Base-by-base conservation (phyloP, 2,113 vertebrate genomes). In the Poicephalus meyeri region DNA sequence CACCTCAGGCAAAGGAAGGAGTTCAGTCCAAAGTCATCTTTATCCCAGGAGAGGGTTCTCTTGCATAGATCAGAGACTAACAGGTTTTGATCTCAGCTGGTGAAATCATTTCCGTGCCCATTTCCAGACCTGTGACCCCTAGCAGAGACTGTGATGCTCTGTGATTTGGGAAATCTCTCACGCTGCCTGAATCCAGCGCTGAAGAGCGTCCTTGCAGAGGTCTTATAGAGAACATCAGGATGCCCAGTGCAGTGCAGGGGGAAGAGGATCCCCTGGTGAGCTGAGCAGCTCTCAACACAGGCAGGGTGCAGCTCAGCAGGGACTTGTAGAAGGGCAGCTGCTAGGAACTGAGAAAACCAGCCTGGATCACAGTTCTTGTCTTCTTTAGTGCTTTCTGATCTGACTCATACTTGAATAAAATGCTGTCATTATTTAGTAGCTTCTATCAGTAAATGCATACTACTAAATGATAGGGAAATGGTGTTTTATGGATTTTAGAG, bases 241-340 rank as follows among this genome's bases (percentile, higher is more conserved):
- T 49, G 9, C 14, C n/a, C 46, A 3, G 14, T 3, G n/a, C 18
- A 44, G 6, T 1, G 31, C 19, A 56, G 14, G 26, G 15, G 49
- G 13, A 60, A 76, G 19, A 82, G 47, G 56, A 58, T 56, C 55
- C 14, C 29, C 31, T 23, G 49, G 6, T 10, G 47, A 46, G 3
- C 10, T 0, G 1, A 26, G 44, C 65, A 39, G 50, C 26, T 77
- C 58, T 61, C 0, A 3, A 39, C 53, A 35, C 0, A 5, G 49
- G 6, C 50, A 50, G 28, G 14, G 29, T 21, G 16, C n/a, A 68
- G 35, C 26, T 23, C 16, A 4, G 7, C 9, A 29, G 31, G 29
- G 33, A 41, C 46, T 37, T 76, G 37, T 6, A 11, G 24, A 49
- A 81, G n/a, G 25, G 12, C 16, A 7, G 31, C 46, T 61, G 44